These are phyloP conservation scores for Lontra canadensis DNA, from an alignment of 2,113 vertebrate genomes.

Conservation along the genomic window DNA sequence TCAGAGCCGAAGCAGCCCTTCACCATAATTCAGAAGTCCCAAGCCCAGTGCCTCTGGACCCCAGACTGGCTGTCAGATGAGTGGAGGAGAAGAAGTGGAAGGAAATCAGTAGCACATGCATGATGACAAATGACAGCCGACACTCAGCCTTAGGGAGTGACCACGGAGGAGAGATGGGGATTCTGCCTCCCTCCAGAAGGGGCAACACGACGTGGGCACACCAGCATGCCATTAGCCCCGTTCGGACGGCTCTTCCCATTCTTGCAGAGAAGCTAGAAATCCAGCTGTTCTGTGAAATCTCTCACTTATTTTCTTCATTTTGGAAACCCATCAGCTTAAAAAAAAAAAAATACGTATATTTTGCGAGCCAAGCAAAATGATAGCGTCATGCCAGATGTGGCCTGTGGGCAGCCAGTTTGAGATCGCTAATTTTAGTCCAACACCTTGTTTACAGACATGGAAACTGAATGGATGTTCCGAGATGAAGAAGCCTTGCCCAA, in stretches of 20 bases:
- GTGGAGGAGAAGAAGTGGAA: neutral
- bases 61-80: neutral
- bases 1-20: neutral
- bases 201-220: fast-evolving
- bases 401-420: neutral
- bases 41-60: neutral
- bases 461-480: neutral
- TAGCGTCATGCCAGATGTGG: slow-evolving; percentile 27
- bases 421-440: slow-evolving; percentile 41
- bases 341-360: neutral
- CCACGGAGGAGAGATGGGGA: fast-evolving
- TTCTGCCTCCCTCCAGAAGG: neutral
- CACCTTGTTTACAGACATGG: neutral
- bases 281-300: slow-evolving; percentile 68
- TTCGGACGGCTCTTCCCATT: neutral
- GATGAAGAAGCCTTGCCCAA: neutral
- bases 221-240: neutral
- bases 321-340: slow-evolving; percentile 19
- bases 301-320: neutral
- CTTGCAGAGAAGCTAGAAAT: slow-evolving; percentile 57
- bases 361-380: slow-evolving; percentile 41
- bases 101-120: neutral
- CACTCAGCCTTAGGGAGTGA: neutral
- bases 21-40: neutral
- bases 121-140: neutral